Evolutionary conservation across 2,113 vertebrate genomes (phyloP).

Genomic region (Salvelinus namaycush): DNA sequence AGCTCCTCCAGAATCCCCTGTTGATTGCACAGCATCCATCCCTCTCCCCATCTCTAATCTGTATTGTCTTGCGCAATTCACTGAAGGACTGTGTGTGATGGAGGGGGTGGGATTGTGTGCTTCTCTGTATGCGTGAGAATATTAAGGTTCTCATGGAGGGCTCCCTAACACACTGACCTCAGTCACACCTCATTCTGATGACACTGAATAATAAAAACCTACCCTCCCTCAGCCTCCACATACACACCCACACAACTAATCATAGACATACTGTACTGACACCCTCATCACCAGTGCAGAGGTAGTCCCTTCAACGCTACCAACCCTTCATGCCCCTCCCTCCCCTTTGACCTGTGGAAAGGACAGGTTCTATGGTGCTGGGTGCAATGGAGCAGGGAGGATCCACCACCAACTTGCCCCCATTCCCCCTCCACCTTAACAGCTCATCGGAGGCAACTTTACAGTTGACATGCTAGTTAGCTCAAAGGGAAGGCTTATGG

Average conservation of each 20-base stretch:
- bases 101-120: neutral
- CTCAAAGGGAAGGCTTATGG: neutral
- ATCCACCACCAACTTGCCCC: neutral
- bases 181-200: slow-evolving; percentile 1
- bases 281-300: neutral
- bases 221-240: neutral
- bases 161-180: slow-evolving; percentile 4
- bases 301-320: neutral
- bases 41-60: neutral
- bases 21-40: neutral
- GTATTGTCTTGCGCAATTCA: neutral
- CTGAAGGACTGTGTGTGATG: neutral
- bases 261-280: neutral
- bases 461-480: slow-evolving; percentile 10
- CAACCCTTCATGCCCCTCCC: no score
- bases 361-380: slow-evolving; percentile 1
- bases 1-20: no score
- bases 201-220: slow-evolving; percentile 11
- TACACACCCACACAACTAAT: no score
- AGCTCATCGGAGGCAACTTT: slow-evolving; percentile 13
- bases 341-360: slow-evolving; percentile 27
- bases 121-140: slow-evolving; percentile 6
- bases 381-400: neutral
- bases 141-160: neutral
- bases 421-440: neutral